Evolutionary conservation across 2,888 invertebrate genomes (phyloP).

Genomic region (Deroplatys truncata): DNA sequence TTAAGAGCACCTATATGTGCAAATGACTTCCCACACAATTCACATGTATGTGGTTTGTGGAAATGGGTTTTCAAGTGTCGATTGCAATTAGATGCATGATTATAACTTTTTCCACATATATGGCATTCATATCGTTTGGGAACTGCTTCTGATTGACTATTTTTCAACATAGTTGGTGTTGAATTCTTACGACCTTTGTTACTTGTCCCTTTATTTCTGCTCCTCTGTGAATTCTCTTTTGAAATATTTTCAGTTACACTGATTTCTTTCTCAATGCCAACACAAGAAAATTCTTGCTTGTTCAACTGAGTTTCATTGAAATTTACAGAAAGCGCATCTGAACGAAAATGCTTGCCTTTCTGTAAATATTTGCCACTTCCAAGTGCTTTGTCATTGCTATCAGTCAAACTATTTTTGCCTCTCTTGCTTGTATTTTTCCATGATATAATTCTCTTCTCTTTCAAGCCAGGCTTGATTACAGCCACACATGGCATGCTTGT

Average conservation of each 20-base stretch:
- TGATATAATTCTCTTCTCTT: neutral
- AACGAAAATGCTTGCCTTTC: neutral
- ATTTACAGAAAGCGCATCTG: neutral
- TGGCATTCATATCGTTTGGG: neutral
- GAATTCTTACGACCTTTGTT: neutral
- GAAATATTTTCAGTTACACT: neutral
- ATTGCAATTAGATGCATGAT: neutral
- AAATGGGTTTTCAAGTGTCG: neutral
- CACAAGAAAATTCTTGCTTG: neutral
- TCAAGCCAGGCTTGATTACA: neutral
- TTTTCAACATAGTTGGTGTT: neutral
- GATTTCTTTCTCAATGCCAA: neutral
- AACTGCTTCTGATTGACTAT: neutral
- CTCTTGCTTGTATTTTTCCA: neutral
- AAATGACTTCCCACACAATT: neutral
- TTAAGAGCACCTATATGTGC: neutral
- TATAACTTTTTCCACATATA: neutral
- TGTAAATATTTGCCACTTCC: neutral
- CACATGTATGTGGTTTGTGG: neutral
- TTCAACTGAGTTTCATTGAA: neutral
- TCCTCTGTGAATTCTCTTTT: neutral
- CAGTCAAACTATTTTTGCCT: neutral
- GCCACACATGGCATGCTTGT: no score
- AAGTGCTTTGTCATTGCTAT: neutral
- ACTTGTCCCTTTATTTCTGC: neutral